Conservation (phyloP, 2,113 vertebrate species). For the Micronisus gabar region DNA sequence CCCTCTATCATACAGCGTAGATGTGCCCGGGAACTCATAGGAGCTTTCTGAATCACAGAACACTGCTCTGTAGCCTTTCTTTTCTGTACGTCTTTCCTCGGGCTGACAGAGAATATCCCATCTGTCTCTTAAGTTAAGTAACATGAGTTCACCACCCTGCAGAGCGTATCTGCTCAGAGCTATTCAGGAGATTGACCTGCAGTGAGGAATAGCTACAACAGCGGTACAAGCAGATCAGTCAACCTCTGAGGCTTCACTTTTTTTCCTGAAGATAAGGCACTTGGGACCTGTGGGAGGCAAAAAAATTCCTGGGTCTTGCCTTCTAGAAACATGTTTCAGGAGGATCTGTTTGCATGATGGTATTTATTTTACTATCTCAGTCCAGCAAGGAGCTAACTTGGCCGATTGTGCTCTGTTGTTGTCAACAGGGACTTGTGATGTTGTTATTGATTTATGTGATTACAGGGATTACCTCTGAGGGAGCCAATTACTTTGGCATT, state of each 20-base stretch:
- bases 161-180: background rate
- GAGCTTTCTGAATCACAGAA: background rate
- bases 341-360: background rate
- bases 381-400: background rate
- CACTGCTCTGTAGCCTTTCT: background rate
- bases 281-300: background rate
- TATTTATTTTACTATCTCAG: background rate
- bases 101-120: background rate
- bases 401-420: background rate
- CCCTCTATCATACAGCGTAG: background rate
- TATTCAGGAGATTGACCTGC: background rate
- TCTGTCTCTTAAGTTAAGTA: background rate
- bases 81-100: background rate
- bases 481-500: background rate
- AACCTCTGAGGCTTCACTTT: background rate
- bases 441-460: background rate
- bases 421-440: background rate
- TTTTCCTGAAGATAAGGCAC: background rate
- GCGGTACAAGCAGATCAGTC: background rate
- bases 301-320: background rate
- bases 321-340: background rate
- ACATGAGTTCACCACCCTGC: background rate
- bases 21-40: background rate
- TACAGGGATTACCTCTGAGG: background rate
- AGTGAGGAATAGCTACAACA: background rate